Base-by-base conservation (phyloP, 1,140 invertebrate species). In the Oscheius sp. region DNA sequence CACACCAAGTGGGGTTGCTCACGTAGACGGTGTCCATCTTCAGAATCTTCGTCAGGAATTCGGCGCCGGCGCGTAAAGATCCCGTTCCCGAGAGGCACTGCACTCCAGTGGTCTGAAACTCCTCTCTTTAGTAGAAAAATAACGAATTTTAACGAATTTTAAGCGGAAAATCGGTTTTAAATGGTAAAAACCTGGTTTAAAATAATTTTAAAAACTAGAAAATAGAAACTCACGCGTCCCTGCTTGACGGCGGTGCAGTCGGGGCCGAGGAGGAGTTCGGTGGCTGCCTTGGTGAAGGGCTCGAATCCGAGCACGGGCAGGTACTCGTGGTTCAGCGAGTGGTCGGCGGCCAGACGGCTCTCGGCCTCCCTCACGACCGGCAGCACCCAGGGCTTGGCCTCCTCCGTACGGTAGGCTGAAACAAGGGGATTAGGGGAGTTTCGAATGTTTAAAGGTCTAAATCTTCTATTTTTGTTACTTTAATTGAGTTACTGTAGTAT, bases 61-160 rank as follows among this genome's bases (percentile, higher is more conserved):
- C 93, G 2, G 93, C 93, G 42, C 92, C 92, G 2, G 97, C 87
- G 74, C 93, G 87, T 4, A 83, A 65, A 46, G 79, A 74, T 29
- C 96, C 96, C 1, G 96, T 99, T 18, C 96, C 96, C 71, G 94
- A 96, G 1, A 98, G 86, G 23, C 90, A 89, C 87, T 99, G 96
- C 18, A 97, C 88, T 13, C 93, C 92, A 85, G 93, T 90, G 1
- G 91, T 91, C 91, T 92, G 59, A 49, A 78, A n/a, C n/a, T n/a
- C n/a, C n/a, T n/a, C 13, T 13, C n/a, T 45, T 13, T 13, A 45
- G 20, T 45, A 45, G 20, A 45, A 45, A 13, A 45, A 45, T 45
- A 45, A 13, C n/a, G n/a, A n/a, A n/a, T n/a, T n/a, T n/a, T n/a
- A n/a, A n/a, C 42, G 13, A 45, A 45, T 13, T n/a, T 13, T 45